These are phyloP conservation scores for Tachina grossa DNA, from an alignment of 2,888 invertebrate species.

Conservation along the genomic window DNA sequence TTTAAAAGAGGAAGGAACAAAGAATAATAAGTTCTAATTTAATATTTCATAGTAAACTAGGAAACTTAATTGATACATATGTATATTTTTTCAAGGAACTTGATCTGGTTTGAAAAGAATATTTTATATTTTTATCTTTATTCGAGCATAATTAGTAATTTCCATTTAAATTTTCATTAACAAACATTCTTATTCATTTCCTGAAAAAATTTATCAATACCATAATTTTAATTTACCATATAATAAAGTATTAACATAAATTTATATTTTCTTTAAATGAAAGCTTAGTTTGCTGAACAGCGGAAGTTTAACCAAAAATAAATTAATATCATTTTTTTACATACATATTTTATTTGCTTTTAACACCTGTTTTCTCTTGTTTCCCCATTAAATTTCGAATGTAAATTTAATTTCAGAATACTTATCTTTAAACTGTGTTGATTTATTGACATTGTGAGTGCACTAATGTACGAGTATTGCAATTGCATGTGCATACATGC, in stretches of 20 bases:
- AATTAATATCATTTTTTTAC: not conserved
- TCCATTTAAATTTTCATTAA: no score
- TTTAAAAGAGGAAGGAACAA: no score
- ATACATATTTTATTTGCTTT: not conserved
- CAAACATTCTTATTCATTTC: no score
- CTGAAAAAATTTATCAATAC: no score
- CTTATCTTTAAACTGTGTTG: conserved; percentile 25
- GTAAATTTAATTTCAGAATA: conserved; percentile 15
- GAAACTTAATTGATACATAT: no score
- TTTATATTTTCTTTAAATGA: not conserved
- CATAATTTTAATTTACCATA: not conserved
- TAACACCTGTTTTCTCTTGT: conserved; percentile 36
- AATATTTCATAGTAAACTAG: no score
- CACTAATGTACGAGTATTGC: not conserved
- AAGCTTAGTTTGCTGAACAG: not conserved
- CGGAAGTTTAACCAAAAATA: conserved; percentile 28
- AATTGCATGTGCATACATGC: not conserved
- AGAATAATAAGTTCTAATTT: no score
- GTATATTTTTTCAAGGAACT: no score
- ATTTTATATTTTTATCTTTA: no score
- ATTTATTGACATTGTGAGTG: conserved; percentile 21
- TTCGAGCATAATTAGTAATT: no score
- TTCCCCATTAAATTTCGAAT: conserved; percentile 10
- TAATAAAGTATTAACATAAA: not conserved
- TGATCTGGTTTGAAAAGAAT: no score